phyloP scores from a whole-genome alignment of 1,140 invertebrate genomes.

The Muscidifurax raptorellus region DNA sequence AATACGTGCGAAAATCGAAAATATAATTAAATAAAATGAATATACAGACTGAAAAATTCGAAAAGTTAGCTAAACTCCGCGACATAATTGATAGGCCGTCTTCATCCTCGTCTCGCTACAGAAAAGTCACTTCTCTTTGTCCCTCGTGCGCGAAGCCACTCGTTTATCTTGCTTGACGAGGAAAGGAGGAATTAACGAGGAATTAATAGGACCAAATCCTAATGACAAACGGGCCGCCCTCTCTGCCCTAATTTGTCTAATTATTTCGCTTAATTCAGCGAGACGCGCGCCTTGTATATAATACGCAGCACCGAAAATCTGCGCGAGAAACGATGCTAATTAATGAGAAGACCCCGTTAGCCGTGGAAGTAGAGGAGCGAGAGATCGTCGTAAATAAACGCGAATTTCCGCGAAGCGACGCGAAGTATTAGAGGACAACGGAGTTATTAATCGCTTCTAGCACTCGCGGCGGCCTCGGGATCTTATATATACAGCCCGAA shows the following conservation, averaged over 20 bases:
- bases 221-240: slow-evolving; percentile 73
- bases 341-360: slow-evolving; percentile 64
- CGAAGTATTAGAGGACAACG: slow-evolving; percentile 22
- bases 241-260: slow-evolving; percentile 75
- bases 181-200: slow-evolving; percentile 77
- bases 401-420: slow-evolving; percentile 30
- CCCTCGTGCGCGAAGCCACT: slow-evolving; percentile 63
- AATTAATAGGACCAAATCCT: slow-evolving; percentile 74
- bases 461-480: background rate
- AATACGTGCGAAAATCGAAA: too few species aligned
- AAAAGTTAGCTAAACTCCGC: background rate
- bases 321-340: slow-evolving; percentile 72
- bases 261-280: slow-evolving; percentile 75
- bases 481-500: background rate
- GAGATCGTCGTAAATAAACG: slow-evolving; percentile 43
- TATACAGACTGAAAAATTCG: background rate
- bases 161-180: slow-evolving; percentile 76
- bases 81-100: slow-evolving; percentile 22
- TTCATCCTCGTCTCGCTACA: background rate
- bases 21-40: too few species aligned
- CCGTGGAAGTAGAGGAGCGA: background rate
- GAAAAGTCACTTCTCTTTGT: slow-evolving; percentile 22
- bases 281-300: slow-evolving; percentile 45
- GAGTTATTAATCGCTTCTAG: slow-evolving; percentile 48
- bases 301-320: slow-evolving; percentile 68